Evolutionary conservation across 2,888 invertebrate species (phyloP).

Genomic region (Blera fallax): DNA sequence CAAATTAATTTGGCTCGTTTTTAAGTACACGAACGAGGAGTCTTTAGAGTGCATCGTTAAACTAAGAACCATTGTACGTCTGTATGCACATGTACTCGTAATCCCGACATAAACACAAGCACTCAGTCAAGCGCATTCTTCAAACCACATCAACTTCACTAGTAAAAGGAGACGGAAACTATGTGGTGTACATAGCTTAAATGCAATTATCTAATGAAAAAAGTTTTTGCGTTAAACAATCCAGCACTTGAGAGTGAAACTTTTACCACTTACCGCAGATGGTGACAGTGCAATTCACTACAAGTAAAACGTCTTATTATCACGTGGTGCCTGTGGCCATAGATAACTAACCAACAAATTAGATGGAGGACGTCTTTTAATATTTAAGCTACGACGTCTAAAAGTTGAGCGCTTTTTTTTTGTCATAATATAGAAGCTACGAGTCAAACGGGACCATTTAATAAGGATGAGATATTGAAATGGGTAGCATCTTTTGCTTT

Average conservation of each 20-base stretch:
- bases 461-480: background rate
- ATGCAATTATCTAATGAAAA: conserved; percentile 54
- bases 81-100: background rate
- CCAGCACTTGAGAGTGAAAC: background rate
- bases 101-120: background rate
- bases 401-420: background rate
- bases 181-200: background rate
- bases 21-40: too few species aligned
- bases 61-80: too few species aligned
- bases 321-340: background rate
- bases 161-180: background rate
- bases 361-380: background rate
- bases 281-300: conserved; percentile 17
- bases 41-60: too few species aligned
- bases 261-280: conserved; percentile 35
- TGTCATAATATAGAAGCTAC: too few species aligned
- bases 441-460: background rate
- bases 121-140: background rate
- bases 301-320: background rate
- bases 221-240: conserved; percentile 24
- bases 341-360: background rate
- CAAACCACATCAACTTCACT: background rate
- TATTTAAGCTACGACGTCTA: background rate
- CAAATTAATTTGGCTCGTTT: too few species aligned
- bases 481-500: background rate